Evolutionary conservation across 2,113 vertebrate genomes (phyloP).

Genomic region (Archilochus colubris): DNA sequence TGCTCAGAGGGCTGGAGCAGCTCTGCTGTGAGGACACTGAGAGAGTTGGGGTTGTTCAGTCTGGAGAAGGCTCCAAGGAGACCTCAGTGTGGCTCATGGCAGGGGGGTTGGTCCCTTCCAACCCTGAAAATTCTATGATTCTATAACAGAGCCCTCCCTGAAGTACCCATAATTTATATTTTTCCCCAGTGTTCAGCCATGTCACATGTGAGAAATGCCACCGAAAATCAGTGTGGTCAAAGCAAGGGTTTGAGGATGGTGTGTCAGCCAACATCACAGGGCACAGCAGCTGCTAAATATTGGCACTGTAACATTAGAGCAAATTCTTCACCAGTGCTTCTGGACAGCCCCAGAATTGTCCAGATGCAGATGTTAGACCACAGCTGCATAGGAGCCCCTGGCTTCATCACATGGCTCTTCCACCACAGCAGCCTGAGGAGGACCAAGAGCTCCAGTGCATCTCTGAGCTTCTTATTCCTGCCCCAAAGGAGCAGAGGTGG

Average conservation of each 20-base stretch:
- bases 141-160: not conserved
- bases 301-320: not conserved
- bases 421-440: not conserved
- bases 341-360: not conserved
- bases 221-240: not conserved
- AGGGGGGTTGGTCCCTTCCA: no score
- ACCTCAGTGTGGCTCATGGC: no score
- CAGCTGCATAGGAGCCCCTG: not conserved
- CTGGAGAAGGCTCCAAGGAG: no score
- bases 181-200: not conserved
- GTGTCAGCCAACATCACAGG: not conserved
- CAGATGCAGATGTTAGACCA: not conserved
- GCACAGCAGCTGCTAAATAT: not conserved
- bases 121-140: no score
- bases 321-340: not conserved
- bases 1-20: no score
- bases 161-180: accelerated
- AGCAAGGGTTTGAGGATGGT: not conserved
- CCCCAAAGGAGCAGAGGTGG: not conserved
- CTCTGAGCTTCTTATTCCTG: not conserved
- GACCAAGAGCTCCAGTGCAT: not conserved
- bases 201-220: not conserved
- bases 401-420: not conserved
- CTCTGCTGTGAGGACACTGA: no score
- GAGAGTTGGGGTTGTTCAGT: no score